Evolutionary conservation across 64 coral and sea anemone genomes (phyloP), one percentile per base, ranked within the genome.

Genomic region (Hydrozoanthus tunicans): DNA sequence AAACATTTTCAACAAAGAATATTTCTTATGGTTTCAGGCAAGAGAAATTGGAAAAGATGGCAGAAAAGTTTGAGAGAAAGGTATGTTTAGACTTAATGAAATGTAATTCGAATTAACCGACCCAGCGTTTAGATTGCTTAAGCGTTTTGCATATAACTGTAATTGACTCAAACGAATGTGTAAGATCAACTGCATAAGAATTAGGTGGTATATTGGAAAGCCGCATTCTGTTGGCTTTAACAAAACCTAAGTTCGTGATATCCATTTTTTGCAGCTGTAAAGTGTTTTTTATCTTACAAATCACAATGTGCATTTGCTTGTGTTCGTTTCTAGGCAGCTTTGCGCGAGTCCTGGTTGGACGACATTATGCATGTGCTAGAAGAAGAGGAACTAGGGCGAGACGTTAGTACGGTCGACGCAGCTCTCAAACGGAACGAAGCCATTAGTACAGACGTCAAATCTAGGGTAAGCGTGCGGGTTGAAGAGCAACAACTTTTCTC

Each of bases 351-450:
- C 14, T 98, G 96, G 96, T 70, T 95, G 89, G 93, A 98, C 81
- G 96, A 98, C 64, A 98, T 98, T 89, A 95, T 95, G 93, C 96
- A 98, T 70, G 96, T 98, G 11, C 75, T 98, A 13, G 96, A 98
- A 89, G 93, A 95, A 70, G 96, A 98, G 66, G 91, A 84, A 75
- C 83, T 93, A 56, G 91, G 93, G 17, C 91, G 95, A 67, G 93
- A 98, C 66, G 91, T 93, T 7, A 92, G 91, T 17, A 98, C 90
- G 54, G 96, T 94, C 6, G 96, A 98, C 57, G 89, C 91, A 70
- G 91, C 96, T 15, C 81, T 98, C 56, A 98, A 95, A 58, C 85
- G 96, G 53, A 94, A 98, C 65, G 93, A 98, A 89, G 96, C 96
- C 17, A 98, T 98, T 43, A 95, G 91, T 67, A 95, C 93, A 55